Conservation (phyloP, 2,797 vertebrate species). For the Channallabes apus region DNA sequence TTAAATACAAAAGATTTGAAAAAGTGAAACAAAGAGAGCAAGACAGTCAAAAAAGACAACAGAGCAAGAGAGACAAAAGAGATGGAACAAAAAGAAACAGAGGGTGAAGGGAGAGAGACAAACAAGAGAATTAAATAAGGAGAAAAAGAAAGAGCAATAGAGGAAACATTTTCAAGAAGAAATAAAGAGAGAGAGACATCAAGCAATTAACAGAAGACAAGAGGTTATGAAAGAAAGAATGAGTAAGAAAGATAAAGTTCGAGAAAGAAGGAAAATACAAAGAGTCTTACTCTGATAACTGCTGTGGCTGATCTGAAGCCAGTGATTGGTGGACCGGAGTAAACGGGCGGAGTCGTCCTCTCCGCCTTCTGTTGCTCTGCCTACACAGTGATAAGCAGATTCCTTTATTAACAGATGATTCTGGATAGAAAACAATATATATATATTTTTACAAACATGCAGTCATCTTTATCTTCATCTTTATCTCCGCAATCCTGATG, state of each 20-base stretch:
- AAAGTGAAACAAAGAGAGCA: background rate
- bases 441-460: slow-evolving; percentile 14
- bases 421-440: slow-evolving; percentile 24
- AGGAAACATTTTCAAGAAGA: too few relatives aligned
- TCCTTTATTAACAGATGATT: slow-evolving; percentile 28
- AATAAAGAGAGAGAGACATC: background rate
- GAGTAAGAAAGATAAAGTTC: background rate
- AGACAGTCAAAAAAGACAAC: too few relatives aligned
- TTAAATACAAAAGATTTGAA: too few relatives aligned
- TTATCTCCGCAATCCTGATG: background rate
- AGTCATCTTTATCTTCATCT: background rate
- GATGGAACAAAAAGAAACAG: background rate
- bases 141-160: background rate
- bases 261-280: background rate
- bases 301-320: slow-evolving; percentile 49
- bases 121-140: background rate
- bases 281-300: slow-evolving; percentile 22
- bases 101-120: background rate
- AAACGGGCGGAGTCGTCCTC: slow-evolving; percentile 62
- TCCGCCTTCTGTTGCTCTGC: slow-evolving; percentile 26
- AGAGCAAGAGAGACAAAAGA: background rate
- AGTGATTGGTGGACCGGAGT: slow-evolving; percentile 68
- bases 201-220: background rate
- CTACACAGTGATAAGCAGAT: slow-evolving; percentile 24
- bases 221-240: background rate